Evolutionary conservation across 2,113 vertebrate genomes (phyloP).

Genomic region (Lophura nycthemera): DNA sequence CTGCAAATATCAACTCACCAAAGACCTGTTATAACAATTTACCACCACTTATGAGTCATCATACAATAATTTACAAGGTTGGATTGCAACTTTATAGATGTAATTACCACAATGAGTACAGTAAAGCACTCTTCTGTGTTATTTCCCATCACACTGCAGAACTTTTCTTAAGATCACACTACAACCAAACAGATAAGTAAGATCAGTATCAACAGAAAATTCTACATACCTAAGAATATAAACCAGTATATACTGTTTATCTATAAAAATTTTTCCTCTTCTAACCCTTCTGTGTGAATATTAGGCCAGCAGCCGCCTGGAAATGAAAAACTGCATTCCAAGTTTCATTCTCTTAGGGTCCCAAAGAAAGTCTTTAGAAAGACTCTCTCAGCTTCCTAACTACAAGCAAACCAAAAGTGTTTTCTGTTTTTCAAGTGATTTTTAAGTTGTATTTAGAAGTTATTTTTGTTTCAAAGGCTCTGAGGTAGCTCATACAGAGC

Average conservation of each 20-base stretch:
- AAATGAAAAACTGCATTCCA: neutral
- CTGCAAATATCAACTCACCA: slow-evolving; percentile 2
- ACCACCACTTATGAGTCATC: neutral
- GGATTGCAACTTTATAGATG: neutral
- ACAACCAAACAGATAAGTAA: neutral
- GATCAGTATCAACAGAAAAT: neutral
- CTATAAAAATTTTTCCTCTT: neutral
- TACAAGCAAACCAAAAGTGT: neutral
- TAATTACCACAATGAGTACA: neutral
- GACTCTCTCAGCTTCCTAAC: neutral
- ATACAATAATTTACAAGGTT: neutral
- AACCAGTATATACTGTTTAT: neutral
- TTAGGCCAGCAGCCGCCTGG: neutral
- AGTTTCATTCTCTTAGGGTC: neutral
- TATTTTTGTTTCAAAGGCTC: neutral
- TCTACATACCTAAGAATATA: neutral
- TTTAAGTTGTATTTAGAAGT: neutral
- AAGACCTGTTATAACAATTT: slow-evolving; percentile 3
- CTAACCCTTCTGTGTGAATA: neutral
- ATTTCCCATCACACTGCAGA: neutral
- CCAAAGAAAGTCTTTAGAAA: neutral
- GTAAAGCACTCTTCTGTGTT: neutral
- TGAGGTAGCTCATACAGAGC: neutral
- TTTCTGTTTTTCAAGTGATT: neutral
- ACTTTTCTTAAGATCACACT: neutral